These are phyloP conservation scores for Orchesella cincta DNA, from an alignment of 1,140 invertebrate genomes.

Conservation along the genomic window DNA sequence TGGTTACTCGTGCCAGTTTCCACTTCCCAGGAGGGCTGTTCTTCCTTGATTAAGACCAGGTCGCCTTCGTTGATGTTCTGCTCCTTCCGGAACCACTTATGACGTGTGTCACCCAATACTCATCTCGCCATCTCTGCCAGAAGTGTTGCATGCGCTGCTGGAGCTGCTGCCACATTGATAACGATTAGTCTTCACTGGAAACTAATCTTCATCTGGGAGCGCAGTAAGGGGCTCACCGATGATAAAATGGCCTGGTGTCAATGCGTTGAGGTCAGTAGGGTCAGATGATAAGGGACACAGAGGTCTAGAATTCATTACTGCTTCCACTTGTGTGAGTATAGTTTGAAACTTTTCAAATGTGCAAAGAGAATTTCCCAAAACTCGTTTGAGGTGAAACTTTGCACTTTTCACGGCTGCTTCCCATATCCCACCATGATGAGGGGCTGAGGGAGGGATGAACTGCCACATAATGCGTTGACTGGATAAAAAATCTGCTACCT, in stretches of 20 bases:
- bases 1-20: conserved; percentile 52
- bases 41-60: conserved; percentile 51
- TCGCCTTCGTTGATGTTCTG: conserved; percentile 22
- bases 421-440: conserved; percentile 54
- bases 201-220: not conserved
- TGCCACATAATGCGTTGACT: conserved; percentile 48
- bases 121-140: conserved; percentile 34
- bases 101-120: conserved; percentile 21
- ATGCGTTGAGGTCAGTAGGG: conserved; percentile 51
- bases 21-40: conserved; percentile 52
- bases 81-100: conserved; percentile 41
- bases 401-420: conserved; percentile 54
- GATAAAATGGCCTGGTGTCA: conserved; percentile 49
- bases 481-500: not conserved
- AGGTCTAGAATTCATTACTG: conserved; percentile 52
- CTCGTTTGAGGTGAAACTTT: conserved; percentile 52
- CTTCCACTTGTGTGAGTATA: conserved; percentile 50
- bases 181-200: conserved; percentile 20
- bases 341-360: conserved; percentile 52
- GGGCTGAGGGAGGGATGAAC: conserved; percentile 53
- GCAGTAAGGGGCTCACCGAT: conserved; percentile 32
- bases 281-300: conserved; percentile 47
- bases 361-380: conserved; percentile 43
- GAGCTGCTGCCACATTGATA: conserved; percentile 3
- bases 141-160: conserved; percentile 19